Base-by-base conservation (phyloP, 2,888 invertebrate species). In the Schrankia costaestrigalis region DNA sequence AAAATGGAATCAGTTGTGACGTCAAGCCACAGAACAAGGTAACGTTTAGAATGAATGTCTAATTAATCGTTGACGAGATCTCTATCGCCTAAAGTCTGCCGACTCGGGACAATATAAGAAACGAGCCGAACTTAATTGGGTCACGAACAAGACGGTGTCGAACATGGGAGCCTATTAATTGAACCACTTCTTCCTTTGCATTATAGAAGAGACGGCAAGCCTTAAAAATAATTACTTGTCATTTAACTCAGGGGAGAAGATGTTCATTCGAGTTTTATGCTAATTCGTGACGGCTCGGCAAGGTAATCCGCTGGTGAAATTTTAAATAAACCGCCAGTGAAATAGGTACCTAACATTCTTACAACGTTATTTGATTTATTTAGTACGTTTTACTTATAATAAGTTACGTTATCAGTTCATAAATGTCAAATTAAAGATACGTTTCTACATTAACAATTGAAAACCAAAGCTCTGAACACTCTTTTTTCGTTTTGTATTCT, bases 81-180 rank as follows among this genome's bases (percentile, higher is more conserved):
- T 47, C 47, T 38, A 54, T 35, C 32, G 46, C 12, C 45, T 51
- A 41, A 57, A 64, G 54, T 63, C 49, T 53, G 49, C 46, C 43
- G 56, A 65, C 51, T 62, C 61, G 51, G 68, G 60, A 70, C 69
- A 73, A 70, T 70, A 67, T 69, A 71, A 73, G 73, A 73, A 74
- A 72, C 61, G 71, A 63, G 60, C 60, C 55, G 41, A 59, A 64
- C 63, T 70, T 75, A 83, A 82, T 83, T 83, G 75, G 81, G 79
- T 81, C 81, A 83, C 81, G 82, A 78, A 67, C 73, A 53, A 64
- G 64, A 59, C 71, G 63, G 63, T 78, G 78, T 79, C 71, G 77
- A 75, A 78, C 78, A 78, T 73, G 68, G 71, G 61, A 56, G 64
- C 54, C 71, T 64, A 78, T 80, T 82, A 79, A 78, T 78, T 73